Conservation (phyloP, 2,797 vertebrate species). For the Macropus fuliginosus region DNA sequence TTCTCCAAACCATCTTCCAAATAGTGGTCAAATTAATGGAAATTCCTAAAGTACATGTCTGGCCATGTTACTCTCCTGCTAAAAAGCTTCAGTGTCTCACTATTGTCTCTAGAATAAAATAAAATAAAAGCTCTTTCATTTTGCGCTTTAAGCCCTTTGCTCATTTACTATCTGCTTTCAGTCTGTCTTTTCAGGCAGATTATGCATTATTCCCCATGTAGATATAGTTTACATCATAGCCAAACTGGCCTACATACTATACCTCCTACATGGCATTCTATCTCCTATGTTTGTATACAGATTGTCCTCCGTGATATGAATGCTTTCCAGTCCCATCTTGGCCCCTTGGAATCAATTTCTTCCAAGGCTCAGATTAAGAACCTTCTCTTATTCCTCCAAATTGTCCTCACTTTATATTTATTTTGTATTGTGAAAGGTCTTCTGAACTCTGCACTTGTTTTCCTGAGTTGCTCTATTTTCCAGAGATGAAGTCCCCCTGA, state of each 20-base stretch:
- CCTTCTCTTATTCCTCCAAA: too few species aligned
- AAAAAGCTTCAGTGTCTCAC: neutral
- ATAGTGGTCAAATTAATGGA: neutral
- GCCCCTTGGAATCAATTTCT: too few species aligned
- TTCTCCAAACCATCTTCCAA: neutral
- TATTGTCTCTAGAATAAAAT: neutral
- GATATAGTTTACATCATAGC: neutral
- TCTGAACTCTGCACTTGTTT: too few species aligned
- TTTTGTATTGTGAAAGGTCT: too few species aligned
- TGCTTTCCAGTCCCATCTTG: too few species aligned
- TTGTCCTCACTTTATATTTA: too few species aligned
- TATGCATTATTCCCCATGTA: neutral
- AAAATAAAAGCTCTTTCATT: neutral
- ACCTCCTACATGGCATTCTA: neutral
- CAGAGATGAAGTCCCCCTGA: too few species aligned
- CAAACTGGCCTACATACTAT: neutral
- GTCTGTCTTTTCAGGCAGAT: neutral
- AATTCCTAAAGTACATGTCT: neutral
- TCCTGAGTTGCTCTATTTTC: too few species aligned
- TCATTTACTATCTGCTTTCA: neutral
- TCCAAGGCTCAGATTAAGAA: too few species aligned
- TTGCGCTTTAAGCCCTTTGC: neutral
- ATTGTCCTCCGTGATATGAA: too few species aligned
- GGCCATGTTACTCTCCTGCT: neutral
- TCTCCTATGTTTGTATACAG: neutral